phyloP scores from a whole-genome alignment of 2,888 invertebrate genomes.

The Dasysyrphus albostriatus region DNA sequence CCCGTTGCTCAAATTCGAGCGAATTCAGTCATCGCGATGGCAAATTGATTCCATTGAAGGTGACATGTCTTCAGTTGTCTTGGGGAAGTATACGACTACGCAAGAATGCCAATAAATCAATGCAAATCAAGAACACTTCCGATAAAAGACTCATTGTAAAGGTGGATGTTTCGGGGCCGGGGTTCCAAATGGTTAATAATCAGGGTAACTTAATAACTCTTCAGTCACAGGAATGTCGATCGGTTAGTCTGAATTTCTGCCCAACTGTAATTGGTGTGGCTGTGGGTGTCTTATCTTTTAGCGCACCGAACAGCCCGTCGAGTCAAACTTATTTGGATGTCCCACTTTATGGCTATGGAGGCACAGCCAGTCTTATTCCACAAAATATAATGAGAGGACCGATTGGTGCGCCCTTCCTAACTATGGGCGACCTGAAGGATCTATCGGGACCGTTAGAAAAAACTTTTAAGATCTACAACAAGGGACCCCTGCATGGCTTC shows the following conservation, averaged over 20 bases:
- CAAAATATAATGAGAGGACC: slow-evolving; percentile 85
- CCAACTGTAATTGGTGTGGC: slow-evolving; percentile 85
- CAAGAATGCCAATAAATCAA: slow-evolving; percentile 85
- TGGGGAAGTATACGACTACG: slow-evolving; percentile 87
- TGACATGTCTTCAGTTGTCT: slow-evolving; percentile 85
- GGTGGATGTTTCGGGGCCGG: slow-evolving; percentile 84
- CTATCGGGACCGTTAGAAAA: slow-evolving; percentile 83
- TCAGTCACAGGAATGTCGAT: slow-evolving; percentile 86
- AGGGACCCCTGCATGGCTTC: slow-evolving; percentile 86
- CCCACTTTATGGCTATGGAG: slow-evolving; percentile 86
- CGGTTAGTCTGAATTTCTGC: slow-evolving; percentile 85
- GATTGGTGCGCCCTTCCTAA: slow-evolving; percentile 85
- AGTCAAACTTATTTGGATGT: slow-evolving; percentile 78
- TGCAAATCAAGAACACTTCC: slow-evolving; percentile 86
- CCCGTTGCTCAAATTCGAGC: slow-evolving; percentile 82
- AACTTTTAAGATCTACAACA: slow-evolving; percentile 85
- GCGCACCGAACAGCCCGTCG: slow-evolving; percentile 81
- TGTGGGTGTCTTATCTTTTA: slow-evolving; percentile 85
- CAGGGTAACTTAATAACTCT: slow-evolving; percentile 83
- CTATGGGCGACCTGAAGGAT: slow-evolving; percentile 85
- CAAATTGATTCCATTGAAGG: slow-evolving; percentile 84
- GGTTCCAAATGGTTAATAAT: slow-evolving; percentile 83
- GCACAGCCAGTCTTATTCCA: slow-evolving; percentile 85
- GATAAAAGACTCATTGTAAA: slow-evolving; percentile 85
- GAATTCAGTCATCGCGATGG: slow-evolving; percentile 83